These are phyloP conservation scores for Onthophagus taurus DNA, from an alignment of 1,140 invertebrate genomes.

Conservation along the genomic window DNA sequence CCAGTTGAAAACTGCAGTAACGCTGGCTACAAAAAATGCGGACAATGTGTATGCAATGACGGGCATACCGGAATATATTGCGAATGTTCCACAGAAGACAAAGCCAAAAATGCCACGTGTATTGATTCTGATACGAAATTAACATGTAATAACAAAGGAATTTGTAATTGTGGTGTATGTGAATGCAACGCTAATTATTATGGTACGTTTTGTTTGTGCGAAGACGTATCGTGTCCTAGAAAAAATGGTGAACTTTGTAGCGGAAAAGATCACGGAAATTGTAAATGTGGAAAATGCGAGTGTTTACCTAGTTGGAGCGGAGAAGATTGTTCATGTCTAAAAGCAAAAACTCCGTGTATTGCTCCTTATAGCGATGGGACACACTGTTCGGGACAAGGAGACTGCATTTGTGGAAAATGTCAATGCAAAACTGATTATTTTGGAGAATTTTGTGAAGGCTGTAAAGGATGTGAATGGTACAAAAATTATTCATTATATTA, in stretches of 20 bases:
- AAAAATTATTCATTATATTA: too few relatives aligned
- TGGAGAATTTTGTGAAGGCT: conserved; percentile 84
- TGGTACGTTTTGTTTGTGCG: conserved; percentile 85
- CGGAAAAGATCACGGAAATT: conserved; percentile 1
- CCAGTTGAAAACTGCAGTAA: conserved; percentile 49
- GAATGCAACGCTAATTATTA: conserved; percentile 58
- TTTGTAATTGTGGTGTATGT: conserved; percentile 73
- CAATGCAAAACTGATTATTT: conserved; percentile 46
- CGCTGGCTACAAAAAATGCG: conserved; percentile 69
- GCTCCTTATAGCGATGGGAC: neutral
- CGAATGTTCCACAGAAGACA: conserved; percentile 52
- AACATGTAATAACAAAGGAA: conserved; percentile 43
- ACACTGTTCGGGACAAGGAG: neutral
- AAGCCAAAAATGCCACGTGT: conserved; percentile 16
- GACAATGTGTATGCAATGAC: conserved; percentile 75
- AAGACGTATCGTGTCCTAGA: conserved; percentile 88
- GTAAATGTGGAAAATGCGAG: conserved; percentile 4
- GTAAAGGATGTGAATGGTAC: too few relatives aligned
- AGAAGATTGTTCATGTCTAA: conserved; percentile 6
- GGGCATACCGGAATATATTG: conserved; percentile 74
- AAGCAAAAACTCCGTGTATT: neutral
- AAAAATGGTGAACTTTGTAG: conserved; percentile 12
- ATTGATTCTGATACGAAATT: conserved; percentile 12
- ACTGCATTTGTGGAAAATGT: conserved; percentile 5
- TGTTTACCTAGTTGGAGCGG: conserved; percentile 3